A percentile compares a stretch with the other conserved stretches of the same genome.
phyloP scores from a whole-genome alignment of 2,888 invertebrate genomes.

The Orchesella flavescens region DNA sequence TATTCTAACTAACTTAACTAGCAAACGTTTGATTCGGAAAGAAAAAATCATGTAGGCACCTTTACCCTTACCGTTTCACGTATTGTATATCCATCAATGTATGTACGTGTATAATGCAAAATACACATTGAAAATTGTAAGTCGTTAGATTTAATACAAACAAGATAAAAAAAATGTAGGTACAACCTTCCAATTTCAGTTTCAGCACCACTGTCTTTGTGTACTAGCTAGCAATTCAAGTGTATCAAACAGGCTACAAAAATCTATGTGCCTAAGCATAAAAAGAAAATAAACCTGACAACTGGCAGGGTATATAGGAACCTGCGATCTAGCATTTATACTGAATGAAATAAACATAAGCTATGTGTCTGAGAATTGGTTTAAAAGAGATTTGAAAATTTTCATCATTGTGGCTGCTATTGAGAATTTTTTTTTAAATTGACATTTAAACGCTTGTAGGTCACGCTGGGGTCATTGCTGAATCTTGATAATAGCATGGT shows the following conservation, averaged over 20 bases:
- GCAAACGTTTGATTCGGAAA: not conserved
- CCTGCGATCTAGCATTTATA: too few relatives aligned
- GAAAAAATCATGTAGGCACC: not conserved
- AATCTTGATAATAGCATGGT: too few relatives aligned
- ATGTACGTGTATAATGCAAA: not conserved
- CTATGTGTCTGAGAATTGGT: too few relatives aligned
- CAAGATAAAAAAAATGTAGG: slow-evolving; percentile 2
- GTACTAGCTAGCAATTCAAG: slow-evolving; percentile 47
- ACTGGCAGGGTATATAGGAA: too few relatives aligned
- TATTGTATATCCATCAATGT: not conserved
- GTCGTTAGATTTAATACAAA: not conserved
- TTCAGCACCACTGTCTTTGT: not conserved
- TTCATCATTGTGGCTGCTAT: too few relatives aligned
- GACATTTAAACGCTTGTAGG: too few relatives aligned
- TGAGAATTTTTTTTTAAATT: too few relatives aligned
- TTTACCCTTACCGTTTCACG: not conserved
- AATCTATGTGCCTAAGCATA: not conserved
- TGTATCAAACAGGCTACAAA: slow-evolving; percentile 39
- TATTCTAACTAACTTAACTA: not conserved
- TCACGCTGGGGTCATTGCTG: too few relatives aligned
- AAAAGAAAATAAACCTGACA: too few relatives aligned
- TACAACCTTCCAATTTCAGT: not conserved
- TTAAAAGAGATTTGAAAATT: too few relatives aligned
- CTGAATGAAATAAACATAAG: too few relatives aligned
- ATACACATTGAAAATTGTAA: not conserved